Evolutionary conservation across 2,888 invertebrate genomes (phyloP), one percentile per base, ranked within the genome.

Genomic region (Theodoxus fluviatilis): DNA sequence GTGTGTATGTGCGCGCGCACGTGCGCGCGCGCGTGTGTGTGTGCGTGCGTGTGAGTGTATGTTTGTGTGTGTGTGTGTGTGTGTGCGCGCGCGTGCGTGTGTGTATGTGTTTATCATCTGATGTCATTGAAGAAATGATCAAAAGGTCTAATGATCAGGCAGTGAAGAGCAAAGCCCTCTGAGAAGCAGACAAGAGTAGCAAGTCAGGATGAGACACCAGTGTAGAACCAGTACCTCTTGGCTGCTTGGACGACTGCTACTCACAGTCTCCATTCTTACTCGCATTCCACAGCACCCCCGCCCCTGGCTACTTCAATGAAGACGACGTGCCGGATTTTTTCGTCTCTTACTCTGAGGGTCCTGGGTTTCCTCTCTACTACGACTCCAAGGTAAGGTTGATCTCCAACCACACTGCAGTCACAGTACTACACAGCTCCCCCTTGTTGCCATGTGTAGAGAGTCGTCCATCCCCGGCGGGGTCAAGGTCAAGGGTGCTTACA

Each of bases 251-350:
- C n/a, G n/a, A n/a, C n/a, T n/a, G n/a, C n/a, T n/a, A n/a, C n/a
- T n/a, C n/a, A n/a, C n/a, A n/a, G 9, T 43, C 12, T 12, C 55
- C 22, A 7, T 22, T 55, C 15, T 43, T 31, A 65, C 25, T 22
- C 6, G 9, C 31, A 49, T 18, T 55, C 71, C 74, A 25, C 79
- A 92, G 93, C 79, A 91, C 92, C 66, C 93, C 94, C 52, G 91
- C 93, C 15, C 93, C 93, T 1, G 94, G 93, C 0, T 93, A 91
- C 85, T 94, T 92, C 81, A 92, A 94, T 83, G 90, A 91, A 76
- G 94, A 94, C 81, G 90, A 91, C 76, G 86, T 92, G 6, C 93
- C 93, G 0, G 94, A 94, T 85, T 93, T 94, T 81, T 89, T 94
- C 87, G 90, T 94, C 0, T 92, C 93, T 78, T 93, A 90, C 80